Evolutionary conservation across 1,140 invertebrate species (phyloP).

Genomic region (Tenebrio molitor): DNA sequence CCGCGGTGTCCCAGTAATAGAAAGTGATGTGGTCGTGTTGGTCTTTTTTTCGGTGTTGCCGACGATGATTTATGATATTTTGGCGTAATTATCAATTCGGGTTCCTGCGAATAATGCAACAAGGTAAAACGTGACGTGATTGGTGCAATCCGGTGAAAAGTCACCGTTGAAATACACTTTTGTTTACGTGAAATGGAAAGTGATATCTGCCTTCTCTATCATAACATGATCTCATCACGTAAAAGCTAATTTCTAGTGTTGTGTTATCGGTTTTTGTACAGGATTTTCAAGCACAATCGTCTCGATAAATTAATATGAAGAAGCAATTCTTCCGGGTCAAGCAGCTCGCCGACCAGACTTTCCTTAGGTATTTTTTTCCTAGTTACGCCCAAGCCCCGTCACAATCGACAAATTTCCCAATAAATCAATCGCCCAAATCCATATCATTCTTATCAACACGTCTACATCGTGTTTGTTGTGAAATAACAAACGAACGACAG

Average conservation of each 20-base stretch:
- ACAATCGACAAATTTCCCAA: background rate
- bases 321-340: constrained; percentile 91
- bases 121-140: constrained; percentile 3
- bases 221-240: constrained; percentile 45
- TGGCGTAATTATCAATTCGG: background rate
- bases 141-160: constrained; percentile 1
- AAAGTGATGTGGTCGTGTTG: constrained; percentile 32
- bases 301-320: constrained; percentile 83
- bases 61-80: constrained; percentile 5
- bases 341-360: constrained; percentile 89
- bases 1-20: constrained; percentile 24
- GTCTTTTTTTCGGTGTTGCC: background rate
- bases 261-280: constrained; percentile 9
- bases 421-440: too few species aligned
- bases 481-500: constrained; percentile 14
- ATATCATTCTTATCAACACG: too few species aligned
- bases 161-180: constrained; percentile 9
- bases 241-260: constrained; percentile 25
- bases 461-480: background rate
- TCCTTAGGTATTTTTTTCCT: constrained; percentile 77
- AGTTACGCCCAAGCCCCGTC: background rate
- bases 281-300: too few species aligned
- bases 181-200: constrained; percentile 46
- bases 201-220: constrained; percentile 45
- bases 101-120: background rate